These are phyloP conservation scores for Muscicapa striata DNA, from an alignment of 2,797 vertebrate genomes.

Conservation along the genomic window DNA sequence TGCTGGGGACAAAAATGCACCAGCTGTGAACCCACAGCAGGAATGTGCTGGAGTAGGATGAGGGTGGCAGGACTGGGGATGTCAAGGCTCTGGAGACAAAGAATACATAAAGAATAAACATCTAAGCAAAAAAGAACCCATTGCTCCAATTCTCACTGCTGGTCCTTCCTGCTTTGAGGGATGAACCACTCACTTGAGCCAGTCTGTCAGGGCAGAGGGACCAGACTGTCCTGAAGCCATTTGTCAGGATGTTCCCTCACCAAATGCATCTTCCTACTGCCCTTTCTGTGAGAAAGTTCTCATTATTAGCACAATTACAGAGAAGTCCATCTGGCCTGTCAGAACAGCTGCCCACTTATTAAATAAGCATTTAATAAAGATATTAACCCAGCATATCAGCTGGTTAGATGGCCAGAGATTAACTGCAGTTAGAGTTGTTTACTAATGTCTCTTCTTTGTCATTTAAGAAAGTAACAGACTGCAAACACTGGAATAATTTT, in stretches of 20 bases:
- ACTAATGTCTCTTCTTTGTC: conserved; percentile 61
- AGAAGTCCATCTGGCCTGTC: conserved; percentile 48
- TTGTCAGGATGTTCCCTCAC: neutral
- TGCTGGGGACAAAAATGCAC: neutral
- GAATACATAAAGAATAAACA: neutral
- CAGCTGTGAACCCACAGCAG: neutral
- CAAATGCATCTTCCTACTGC: neutral
- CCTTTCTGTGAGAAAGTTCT: conserved; percentile 1
- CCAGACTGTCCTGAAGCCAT: neutral
- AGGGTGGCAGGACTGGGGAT: neutral
- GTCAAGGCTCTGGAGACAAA: neutral
- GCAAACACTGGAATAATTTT: conserved; percentile 60
- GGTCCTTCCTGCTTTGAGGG: neutral
- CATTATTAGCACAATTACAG: conserved; percentile 51
- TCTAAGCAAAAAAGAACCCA: neutral
- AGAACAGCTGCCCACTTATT: conserved; percentile 56
- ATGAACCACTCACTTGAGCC: neutral
- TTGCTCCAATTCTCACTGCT: neutral
- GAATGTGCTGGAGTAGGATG: fast-evolving
- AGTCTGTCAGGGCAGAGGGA: neutral
- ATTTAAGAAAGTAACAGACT: conserved; percentile 71
- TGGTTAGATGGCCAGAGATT: conserved; percentile 39
- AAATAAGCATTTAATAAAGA: conserved; percentile 51
- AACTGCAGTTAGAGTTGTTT: conserved; percentile 65
- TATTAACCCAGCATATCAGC: conserved; percentile 35